phyloP scores from a whole-genome alignment of 2,888 invertebrate species.

The Calliopum simillimum region DNA sequence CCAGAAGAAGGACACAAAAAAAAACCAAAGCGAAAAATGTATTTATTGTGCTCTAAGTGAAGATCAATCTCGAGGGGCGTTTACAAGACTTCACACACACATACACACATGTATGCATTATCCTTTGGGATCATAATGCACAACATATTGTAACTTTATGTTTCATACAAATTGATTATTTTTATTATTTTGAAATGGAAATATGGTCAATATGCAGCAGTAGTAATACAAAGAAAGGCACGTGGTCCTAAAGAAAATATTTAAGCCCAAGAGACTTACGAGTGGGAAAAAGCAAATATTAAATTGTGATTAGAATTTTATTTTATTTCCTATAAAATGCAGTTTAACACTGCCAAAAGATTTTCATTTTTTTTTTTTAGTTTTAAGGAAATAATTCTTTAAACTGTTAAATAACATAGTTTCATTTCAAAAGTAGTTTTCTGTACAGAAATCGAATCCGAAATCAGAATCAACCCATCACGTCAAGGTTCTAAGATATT shows the following conservation, averaged over 20 bases:
- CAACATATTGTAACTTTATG: conserved; percentile 54
- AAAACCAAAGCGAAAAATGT: neutral
- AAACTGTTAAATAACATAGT: no score
- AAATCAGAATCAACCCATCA: no score
- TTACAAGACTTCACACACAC: conserved; percentile 41
- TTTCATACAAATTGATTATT: conserved; percentile 25
- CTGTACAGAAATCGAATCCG: no score
- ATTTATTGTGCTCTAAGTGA: conserved; percentile 4
- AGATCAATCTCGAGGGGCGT: conserved; percentile 59
- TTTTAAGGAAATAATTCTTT: no score
- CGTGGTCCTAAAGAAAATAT: conserved; percentile 24
- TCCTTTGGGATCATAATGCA: conserved; percentile 48
- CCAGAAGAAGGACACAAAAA: no score
- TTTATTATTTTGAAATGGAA: conserved; percentile 21
- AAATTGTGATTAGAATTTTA: neutral
- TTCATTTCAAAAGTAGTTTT: no score
- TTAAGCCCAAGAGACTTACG: conserved; percentile 4
- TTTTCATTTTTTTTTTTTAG: no score
- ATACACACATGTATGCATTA: conserved; percentile 40
- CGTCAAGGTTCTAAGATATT: no score
- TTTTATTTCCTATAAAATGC: neutral
- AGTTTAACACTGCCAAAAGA: neutral
- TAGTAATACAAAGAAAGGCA: conserved; percentile 18
- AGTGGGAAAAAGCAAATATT: conserved; percentile 2
- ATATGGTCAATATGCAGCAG: conserved; percentile 6